Conservation (phyloP, 2,888 invertebrate species). For the Torymus auratus region DNA sequence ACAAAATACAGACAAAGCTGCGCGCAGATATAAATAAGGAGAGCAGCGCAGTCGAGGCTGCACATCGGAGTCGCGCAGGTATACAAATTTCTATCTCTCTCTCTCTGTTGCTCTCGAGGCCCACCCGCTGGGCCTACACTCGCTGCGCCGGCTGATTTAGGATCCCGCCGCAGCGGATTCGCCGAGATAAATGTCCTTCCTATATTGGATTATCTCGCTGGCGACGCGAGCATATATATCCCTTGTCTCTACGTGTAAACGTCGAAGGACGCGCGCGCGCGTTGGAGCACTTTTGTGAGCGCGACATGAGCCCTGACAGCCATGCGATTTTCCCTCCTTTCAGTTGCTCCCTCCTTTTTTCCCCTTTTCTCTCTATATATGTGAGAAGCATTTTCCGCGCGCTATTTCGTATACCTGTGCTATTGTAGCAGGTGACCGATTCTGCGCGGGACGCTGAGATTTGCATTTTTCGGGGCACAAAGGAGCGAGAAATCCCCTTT, state of each 20-base stretch:
- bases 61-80: too few relatives aligned
- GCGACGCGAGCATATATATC: not conserved
- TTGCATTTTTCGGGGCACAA: conserved; percentile 1
- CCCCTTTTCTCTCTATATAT: too few relatives aligned
- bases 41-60: not conserved
- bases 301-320: not conserved
- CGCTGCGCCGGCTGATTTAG: conserved; percentile 45
- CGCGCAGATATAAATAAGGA: conserved; percentile 10
- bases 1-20: not conserved
- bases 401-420: not conserved
- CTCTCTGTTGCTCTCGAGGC: not conserved
- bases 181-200: conserved; percentile 29
- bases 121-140: conserved; percentile 47
- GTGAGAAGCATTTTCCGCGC: not conserved
- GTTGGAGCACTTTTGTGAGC: not conserved
- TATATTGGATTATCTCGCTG: conserved; percentile 56
- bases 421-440: too few relatives aligned
- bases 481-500: not conserved
- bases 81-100: too few relatives aligned
- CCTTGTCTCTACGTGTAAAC: not conserved
- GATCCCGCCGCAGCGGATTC: conserved; percentile 25
- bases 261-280: too few relatives aligned
- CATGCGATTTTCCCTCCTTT: conserved; percentile 4
- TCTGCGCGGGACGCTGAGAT: not conserved
- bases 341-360: not conserved